These are phyloP conservation scores for Cydia fagiglandana DNA, from an alignment of 1,140 invertebrate genomes.

Conservation along the genomic window DNA sequence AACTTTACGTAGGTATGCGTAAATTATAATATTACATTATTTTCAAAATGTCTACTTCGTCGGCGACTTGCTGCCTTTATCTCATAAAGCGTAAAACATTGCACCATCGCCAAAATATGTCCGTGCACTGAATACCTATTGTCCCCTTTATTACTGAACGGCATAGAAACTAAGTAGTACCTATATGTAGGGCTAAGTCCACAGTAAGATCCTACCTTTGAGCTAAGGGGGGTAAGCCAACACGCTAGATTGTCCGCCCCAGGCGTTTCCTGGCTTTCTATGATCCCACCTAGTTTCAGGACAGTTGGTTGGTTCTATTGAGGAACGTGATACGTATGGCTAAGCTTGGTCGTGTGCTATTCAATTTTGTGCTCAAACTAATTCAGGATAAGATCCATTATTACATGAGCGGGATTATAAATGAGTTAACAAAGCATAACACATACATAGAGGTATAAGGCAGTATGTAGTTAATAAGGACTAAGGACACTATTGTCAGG, in stretches of 20 bases:
- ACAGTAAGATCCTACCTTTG: conserved; percentile 25
- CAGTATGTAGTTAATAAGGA: not conserved
- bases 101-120: not conserved
- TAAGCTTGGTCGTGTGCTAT: conserved; percentile 24
- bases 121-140: not conserved
- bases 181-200: not conserved
- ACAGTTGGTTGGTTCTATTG: not conserved
- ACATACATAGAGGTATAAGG: not conserved
- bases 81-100: no score
- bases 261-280: conserved; percentile 51
- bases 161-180: not conserved
- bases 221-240: conserved; percentile 47
- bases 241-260: conserved; percentile 58
- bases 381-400: conserved; percentile 30
- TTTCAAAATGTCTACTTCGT: no score
- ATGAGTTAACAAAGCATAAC: not conserved
- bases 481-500: not conserved
- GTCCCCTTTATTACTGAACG: conserved; percentile 11
- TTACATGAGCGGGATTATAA: not conserved
- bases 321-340: not conserved
- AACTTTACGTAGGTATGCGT: no score
- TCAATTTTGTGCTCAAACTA: conserved; percentile 38
- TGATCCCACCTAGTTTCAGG: conserved; percentile 36
- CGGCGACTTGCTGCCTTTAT: no score
- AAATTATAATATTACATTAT: no score